Percentiles rank a stretch among this genome's conserved stretches.
These are phyloP conservation scores for Sisyra nigra DNA, from an alignment of 2,888 invertebrate species.

Conservation along the genomic window DNA sequence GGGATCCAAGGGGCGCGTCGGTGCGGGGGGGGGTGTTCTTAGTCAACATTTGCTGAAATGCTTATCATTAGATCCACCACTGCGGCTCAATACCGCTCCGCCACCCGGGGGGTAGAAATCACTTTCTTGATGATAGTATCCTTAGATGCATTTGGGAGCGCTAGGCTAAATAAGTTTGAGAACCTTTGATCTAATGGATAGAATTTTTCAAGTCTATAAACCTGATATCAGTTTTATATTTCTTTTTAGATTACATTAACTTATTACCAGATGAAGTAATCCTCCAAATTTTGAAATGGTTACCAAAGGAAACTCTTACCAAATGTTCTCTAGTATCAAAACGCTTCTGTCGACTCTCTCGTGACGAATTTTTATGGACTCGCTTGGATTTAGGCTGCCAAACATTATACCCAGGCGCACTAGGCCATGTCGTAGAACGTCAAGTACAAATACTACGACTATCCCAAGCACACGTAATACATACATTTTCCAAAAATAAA, in stretches of 20 bases:
- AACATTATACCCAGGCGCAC: conserved; percentile 44
- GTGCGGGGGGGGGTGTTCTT: too few species aligned
- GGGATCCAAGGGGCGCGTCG: too few species aligned
- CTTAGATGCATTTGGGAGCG: too few species aligned
- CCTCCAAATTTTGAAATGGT: conserved; percentile 63
- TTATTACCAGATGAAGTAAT: conserved; percentile 75
- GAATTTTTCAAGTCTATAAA: conserved; percentile 11
- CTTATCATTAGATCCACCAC: too few species aligned
- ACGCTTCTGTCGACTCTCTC: conserved; percentile 62
- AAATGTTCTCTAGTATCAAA: conserved; percentile 58
- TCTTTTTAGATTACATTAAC: conserved; percentile 47
- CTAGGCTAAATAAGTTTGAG: too few species aligned
- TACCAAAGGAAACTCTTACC: conserved; percentile 60
- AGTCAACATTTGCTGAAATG: too few species aligned
- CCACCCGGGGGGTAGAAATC: too few species aligned
- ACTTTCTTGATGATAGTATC: too few species aligned
- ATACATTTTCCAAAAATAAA: too few species aligned
- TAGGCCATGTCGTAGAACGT: conserved; percentile 59
- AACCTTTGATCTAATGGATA: too few species aligned
- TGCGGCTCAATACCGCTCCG: too few species aligned
- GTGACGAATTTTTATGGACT: conserved; percentile 77
- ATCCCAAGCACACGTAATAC: conserved; percentile 58
- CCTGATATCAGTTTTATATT: conserved; percentile 24
- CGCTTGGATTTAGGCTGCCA: conserved; percentile 63
- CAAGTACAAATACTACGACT: conserved; percentile 65